Base-by-base conservation (phyloP, 2,888 invertebrate genomes). In the Spatulosminthurus flaviceps region DNA sequence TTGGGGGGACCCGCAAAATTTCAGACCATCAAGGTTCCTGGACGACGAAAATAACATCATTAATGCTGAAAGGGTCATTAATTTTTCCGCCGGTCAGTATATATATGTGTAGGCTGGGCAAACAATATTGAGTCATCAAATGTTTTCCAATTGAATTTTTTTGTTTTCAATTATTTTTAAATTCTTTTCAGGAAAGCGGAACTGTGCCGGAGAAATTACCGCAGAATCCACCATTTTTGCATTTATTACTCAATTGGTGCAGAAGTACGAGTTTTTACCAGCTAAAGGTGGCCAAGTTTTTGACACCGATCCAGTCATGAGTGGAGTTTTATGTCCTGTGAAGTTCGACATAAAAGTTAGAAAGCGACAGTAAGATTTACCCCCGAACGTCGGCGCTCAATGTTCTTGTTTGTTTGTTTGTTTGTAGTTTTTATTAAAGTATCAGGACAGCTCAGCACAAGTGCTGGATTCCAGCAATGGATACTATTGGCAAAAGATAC, bases 1-100 rank as follows among this genome's bases (percentile, higher is more conserved):
- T 42, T 77, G 77, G 77, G 67, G 69, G 22, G 77, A 77, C n/a
- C 77, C 77, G 16, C 41, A 77, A 42, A 77, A 67, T 41, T 77
- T 77, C 41, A 66, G 77, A 11, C 77, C 77, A 22, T 28, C 64
- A 9, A 28, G 77, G 22, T 77, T 77, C 28, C 24, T 77, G 4
- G 77, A 66, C n/a, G 69, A 42, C 22, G 22, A 34, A 41, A 69
- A 41, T 24, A 34, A 67, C 19, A 77, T 41, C 1, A 42, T 22
- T 9, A 41, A 69, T 26, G 42, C 77, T 19, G 77, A 77, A 77
- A 26, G 51, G 5, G 26, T 77, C 11, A 41, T 77, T 21, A 28
- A 11, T n/a, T 77, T 77, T 24, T 7, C 67, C 7, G 24, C 41
- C 19, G 77, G 77, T 67, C 2, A 51, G 51, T 51, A n/a, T n/a